Evolutionary conservation across 2,888 invertebrate genomes (phyloP).

Genomic region (Helicoverpa assulta): DNA sequence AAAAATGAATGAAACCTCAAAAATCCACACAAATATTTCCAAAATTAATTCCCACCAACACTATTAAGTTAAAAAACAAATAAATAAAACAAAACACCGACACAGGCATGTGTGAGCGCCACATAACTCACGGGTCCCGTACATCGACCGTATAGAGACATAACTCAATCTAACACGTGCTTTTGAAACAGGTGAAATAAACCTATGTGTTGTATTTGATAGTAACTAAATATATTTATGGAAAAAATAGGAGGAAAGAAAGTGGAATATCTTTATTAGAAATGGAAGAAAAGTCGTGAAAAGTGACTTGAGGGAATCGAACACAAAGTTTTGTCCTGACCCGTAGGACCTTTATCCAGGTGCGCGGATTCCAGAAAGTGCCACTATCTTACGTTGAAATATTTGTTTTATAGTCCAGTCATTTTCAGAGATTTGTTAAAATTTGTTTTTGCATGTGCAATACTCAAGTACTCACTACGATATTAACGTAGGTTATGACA

Average conservation of each 20-base stretch:
- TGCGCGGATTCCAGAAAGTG: too few relatives aligned
- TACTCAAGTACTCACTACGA: too few relatives aligned
- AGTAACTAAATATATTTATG: not conserved
- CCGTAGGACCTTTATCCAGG: too few relatives aligned
- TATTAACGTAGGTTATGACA: too few relatives aligned
- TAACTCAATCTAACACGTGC: conserved; percentile 49
- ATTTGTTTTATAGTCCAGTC: too few relatives aligned
- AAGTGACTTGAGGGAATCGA: too few relatives aligned
- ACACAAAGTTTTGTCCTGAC: too few relatives aligned
- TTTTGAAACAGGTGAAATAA: conserved; percentile 32
- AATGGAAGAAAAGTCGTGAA: too few relatives aligned
- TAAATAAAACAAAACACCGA: conserved; percentile 28
- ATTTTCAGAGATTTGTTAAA: too few relatives aligned
- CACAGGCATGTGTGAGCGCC: conserved; percentile 24
- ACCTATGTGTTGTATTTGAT: conserved; percentile 13
- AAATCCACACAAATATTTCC: conserved; percentile 3
- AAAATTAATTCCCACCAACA: conserved; percentile 34
- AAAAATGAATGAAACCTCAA: not conserved
- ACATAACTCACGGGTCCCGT: conserved; percentile 39
- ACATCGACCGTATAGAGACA: conserved; percentile 13
- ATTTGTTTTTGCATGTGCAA: too few relatives aligned
- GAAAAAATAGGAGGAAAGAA: not conserved
- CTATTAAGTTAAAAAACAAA: conserved; percentile 15
- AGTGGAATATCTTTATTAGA: not conserved
- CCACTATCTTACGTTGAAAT: too few relatives aligned